These are phyloP conservation scores for pig (Sus scrofa) DNA, from an alignment of 2,113 vertebrate species.

Conservation along the genomic window DNA sequence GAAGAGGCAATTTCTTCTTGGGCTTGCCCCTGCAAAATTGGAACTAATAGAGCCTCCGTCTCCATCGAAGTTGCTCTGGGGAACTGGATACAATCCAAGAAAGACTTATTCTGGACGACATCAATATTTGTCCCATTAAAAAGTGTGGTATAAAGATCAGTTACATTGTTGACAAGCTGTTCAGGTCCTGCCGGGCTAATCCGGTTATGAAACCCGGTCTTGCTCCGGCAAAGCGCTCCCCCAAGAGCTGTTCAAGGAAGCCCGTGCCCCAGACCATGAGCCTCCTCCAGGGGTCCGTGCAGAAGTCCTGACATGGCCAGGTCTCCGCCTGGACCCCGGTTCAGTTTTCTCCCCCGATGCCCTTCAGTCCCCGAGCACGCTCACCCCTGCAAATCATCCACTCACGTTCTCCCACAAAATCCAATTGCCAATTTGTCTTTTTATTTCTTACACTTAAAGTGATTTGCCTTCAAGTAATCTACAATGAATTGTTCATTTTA, in stretches of 20 bases:
- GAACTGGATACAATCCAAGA: constrained; percentile 55
- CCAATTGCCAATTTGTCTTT: constrained; percentile 74
- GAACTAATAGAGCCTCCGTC: constrained; percentile 28
- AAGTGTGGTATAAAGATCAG: constrained; percentile 34
- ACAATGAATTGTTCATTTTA: constrained; percentile 48
- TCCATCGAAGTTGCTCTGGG: constrained; percentile 66
- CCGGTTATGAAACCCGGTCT: background rate
- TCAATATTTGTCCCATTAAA: constrained; percentile 60
- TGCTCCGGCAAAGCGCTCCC: background rate
- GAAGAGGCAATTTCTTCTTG: constrained; percentile 66
- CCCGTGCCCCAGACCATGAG: background rate
- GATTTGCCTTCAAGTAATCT: constrained; percentile 70
- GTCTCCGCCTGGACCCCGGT: background rate
- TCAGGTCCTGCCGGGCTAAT: constrained; percentile 5
- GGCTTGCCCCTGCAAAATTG: constrained; percentile 70
- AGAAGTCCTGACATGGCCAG: background rate
- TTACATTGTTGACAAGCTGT: background rate
- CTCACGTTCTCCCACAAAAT: constrained; percentile 55
- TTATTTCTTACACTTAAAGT: constrained; percentile 69
- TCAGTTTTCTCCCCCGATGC: background rate
- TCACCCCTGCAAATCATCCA: constrained; percentile 63
- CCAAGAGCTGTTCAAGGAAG: background rate
- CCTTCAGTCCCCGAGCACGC: background rate
- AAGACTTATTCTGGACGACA: constrained; percentile 45
- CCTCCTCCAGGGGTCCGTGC: background rate